phyloP scores from a whole-genome alignment of 2,888 invertebrate genomes.

The Xestoiulus laeticollis region DNA sequence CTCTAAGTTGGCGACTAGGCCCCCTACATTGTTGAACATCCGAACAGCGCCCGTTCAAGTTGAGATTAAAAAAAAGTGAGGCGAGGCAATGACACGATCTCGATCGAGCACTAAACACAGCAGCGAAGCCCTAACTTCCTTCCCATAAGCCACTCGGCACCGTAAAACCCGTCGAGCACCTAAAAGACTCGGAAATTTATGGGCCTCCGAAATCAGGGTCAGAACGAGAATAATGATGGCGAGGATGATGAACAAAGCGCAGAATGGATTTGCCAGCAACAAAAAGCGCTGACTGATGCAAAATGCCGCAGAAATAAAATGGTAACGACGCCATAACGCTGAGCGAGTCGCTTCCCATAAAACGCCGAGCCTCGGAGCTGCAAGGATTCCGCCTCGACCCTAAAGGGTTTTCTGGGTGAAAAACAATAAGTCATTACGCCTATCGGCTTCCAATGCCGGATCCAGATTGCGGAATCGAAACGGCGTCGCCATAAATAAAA shows the following conservation, averaged over 20 bases:
- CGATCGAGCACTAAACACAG: neutral
- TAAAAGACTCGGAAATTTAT: slow-evolving; percentile 7
- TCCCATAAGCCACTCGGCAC: slow-evolving; percentile 28
- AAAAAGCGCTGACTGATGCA: slow-evolving; percentile 37
- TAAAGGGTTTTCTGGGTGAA: slow-evolving; percentile 34
- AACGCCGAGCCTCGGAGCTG: neutral
- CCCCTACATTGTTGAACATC: neutral
- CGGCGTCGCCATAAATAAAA: neutral
- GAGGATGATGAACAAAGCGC: slow-evolving; percentile 46
- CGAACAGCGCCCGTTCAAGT: neutral
- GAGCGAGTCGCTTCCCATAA: slow-evolving; percentile 34
- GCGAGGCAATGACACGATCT: slow-evolving; percentile 23
- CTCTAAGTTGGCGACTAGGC: neutral
- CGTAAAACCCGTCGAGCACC: slow-evolving; percentile 28
- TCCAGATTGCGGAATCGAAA: neutral
- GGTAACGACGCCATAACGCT: slow-evolving; percentile 34
- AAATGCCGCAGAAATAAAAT: slow-evolving; percentile 37
- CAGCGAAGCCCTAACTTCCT: neutral
- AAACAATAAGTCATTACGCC: slow-evolving; percentile 25
- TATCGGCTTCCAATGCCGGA: neutral
- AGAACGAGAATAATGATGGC: slow-evolving; percentile 50
- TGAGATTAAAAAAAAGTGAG: neutral
- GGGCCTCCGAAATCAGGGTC: slow-evolving; percentile 38
- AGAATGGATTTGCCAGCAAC: slow-evolving; percentile 37
- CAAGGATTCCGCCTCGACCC: slow-evolving; percentile 15